Base-by-base conservation (phyloP, 2,888 invertebrate genomes). In the Eueremaeus valkanovi region DNA sequence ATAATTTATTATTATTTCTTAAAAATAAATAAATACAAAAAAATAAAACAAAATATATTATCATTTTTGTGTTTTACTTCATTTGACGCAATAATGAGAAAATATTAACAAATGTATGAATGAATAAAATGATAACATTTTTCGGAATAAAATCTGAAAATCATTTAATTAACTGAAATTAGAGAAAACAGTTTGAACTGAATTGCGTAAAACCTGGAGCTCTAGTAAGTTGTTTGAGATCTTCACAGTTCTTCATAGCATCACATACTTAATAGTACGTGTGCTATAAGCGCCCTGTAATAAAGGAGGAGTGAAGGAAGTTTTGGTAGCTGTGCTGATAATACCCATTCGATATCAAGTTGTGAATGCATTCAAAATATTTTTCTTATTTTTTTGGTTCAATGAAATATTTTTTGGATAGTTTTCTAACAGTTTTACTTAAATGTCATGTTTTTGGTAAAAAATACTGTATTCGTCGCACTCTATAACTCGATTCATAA, bases 221-320 rank as follows among this genome's bases (percentile, higher is more conserved):
- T 33, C 33, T 63, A 9, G 21, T 5, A 3, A 49, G n/a, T 13
- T 18, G 18, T n/a, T n/a, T n/a, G 49, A 9, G 49, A 49, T 49
- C 8, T 36, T 36, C 36, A 36, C 5, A 58, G 27, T n/a, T n/a
- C 9, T 58, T 58, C 58, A 29, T 63, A 18, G 33, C 11, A 29
- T n/a, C 5, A 13, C n/a, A n/a, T n/a, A n/a, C n/a, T n/a, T n/a
- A n/a, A n/a, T n/a, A n/a, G 31, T 63, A 63, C 27, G 11, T 33
- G 13, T 33, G 63, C 27, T 5, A 6, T 21, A 18, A 63, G 31
- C 63, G 63, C 63, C 63, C 63, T 63, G 63, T 63, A 63, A 63
- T 63, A 63, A 31, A 31, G 63, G 63, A 63, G 63, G 63, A 63
- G 63, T 63, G 63, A 31, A 63, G 63, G 6, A 18, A 63, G 31